Base-by-base conservation (phyloP, 2,797 vertebrate species). In the Ibycter americanus region DNA sequence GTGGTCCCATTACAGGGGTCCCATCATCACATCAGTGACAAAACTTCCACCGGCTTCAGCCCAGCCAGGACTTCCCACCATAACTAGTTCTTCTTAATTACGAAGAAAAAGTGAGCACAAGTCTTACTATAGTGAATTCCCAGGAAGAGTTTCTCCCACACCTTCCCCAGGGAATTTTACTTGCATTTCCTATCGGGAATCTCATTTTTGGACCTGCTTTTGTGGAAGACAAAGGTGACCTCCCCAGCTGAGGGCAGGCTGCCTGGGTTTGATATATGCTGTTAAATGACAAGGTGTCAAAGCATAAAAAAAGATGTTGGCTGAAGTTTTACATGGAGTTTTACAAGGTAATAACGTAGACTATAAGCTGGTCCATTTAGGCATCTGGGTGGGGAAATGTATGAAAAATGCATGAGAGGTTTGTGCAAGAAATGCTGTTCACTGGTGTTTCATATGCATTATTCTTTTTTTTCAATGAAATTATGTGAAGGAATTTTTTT, bases 351-450 rank as follows among this genome's bases (percentile, higher is more conserved):
- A 61, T 85, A 86, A 72, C 5, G 11, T 1, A 89, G 84, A 83
- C 83, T 81, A 5, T 40, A 42, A 88, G 56, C 73, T 46, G 40
- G 11, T 63, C 34, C 78, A 66, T 83, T 87, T 54, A 82, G 86
- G 84, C 32, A 1, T 85, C 91, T 81, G 73, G 82, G 70, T 85
- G 88, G 62, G 77, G 86, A 96, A 95, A 91, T 2, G 3, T 34
- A 97, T 95, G 86, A 96, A 93, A 96, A 95, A 96, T 93, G 34
- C 81, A 94, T 90, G 86, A 96, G 91, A 83, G 88, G 83, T 93
- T 92, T 97, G 62, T 46, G n/a, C 77, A 72, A 95, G 91, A 95
- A 93, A 81, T 71, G 87, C 70, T 68, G 51, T 23, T 95, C 78
- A 18, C n/a, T 88, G 79, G 44, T 70, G 76, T 87, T 96, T 83